Percentiles rank a stretch among this genome's conserved stretches.
Conservation (phyloP, 2,888 invertebrate species). For the Drosophila birchii region DNA sequence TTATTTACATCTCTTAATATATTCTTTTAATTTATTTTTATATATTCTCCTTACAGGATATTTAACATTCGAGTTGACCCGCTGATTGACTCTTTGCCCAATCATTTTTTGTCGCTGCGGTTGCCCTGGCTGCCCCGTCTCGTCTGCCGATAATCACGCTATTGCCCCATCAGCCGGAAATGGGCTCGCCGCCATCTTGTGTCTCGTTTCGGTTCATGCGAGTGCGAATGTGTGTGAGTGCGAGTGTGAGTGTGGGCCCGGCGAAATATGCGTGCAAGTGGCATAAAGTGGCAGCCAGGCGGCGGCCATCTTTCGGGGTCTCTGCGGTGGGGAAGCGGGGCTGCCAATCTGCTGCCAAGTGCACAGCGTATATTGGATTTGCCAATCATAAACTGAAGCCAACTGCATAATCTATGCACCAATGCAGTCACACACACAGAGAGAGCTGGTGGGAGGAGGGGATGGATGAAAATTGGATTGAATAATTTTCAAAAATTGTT, state of each 20-base stretch:
- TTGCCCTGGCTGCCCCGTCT: constrained; percentile 51
- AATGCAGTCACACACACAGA: constrained; percentile 52
- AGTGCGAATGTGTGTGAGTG: constrained; percentile 21
- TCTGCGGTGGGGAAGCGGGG: constrained; percentile 25
- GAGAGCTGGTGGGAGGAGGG: neutral
- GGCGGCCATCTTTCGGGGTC: constrained; percentile 42
- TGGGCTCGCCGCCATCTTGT: constrained; percentile 76
- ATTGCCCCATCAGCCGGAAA: constrained; percentile 78
- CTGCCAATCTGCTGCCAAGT: constrained; percentile 77
- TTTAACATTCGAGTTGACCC: neutral
- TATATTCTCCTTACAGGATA: constrained; percentile 10
- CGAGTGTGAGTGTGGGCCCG: constrained; percentile 27
- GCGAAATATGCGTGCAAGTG: constrained; percentile 76
- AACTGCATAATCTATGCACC: constrained; percentile 80
- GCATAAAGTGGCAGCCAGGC: constrained; percentile 73
- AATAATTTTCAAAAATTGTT: constrained; percentile 26
- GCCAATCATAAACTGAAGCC: constrained; percentile 80
- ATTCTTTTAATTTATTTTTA: neutral
- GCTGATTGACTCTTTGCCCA: constrained; percentile 20
- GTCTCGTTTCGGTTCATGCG: constrained; percentile 43
- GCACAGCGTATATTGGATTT: constrained; percentile 79
- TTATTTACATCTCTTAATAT: too few relatives aligned
- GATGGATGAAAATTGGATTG: constrained; percentile 33
- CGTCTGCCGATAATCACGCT: constrained; percentile 77
- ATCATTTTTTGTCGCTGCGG: constrained; percentile 61